These are phyloP conservation scores for Ciconia stormi DNA, from an alignment of 2,113 vertebrate species.

Conservation along the genomic window DNA sequence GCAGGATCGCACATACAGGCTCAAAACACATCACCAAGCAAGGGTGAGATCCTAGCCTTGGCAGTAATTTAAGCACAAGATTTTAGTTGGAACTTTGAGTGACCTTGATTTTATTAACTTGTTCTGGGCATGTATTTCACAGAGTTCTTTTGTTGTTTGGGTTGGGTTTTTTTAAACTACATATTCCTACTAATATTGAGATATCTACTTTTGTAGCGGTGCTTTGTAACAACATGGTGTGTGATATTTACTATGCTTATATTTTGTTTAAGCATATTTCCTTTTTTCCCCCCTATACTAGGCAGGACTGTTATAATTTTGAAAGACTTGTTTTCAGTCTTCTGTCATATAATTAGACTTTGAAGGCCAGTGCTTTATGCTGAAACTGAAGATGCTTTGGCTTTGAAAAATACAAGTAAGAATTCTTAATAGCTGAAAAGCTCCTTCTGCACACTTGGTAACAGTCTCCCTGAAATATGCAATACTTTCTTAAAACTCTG, in stretches of 20 bases:
- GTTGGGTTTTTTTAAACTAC: not conserved
- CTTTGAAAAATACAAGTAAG: not conserved
- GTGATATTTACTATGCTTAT: not conserved
- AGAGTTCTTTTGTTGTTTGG: not conserved
- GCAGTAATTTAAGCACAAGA: not conserved
- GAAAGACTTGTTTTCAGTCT: not conserved
- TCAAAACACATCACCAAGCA: not conserved
- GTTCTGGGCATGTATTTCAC: not conserved
- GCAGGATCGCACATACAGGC: not conserved
- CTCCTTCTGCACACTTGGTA: not conserved
- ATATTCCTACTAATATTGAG: not conserved
- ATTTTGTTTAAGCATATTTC: not conserved
- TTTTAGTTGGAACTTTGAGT: not conserved
- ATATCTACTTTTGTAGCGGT: not conserved
- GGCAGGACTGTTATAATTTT: not conserved
- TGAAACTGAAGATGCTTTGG: not conserved
- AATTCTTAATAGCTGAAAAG: not conserved
- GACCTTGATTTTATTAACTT: not conserved
- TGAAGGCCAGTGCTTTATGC: not conserved
- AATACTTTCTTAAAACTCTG: not conserved
- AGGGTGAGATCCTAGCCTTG: not conserved
- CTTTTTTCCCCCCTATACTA: rapidly evolving
- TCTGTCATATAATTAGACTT: not conserved
- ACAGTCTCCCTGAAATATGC: not conserved
- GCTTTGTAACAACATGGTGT: not conserved